Conservation (phyloP, 2,888 invertebrate species). For the Reticulitermes lucifugus region DNA sequence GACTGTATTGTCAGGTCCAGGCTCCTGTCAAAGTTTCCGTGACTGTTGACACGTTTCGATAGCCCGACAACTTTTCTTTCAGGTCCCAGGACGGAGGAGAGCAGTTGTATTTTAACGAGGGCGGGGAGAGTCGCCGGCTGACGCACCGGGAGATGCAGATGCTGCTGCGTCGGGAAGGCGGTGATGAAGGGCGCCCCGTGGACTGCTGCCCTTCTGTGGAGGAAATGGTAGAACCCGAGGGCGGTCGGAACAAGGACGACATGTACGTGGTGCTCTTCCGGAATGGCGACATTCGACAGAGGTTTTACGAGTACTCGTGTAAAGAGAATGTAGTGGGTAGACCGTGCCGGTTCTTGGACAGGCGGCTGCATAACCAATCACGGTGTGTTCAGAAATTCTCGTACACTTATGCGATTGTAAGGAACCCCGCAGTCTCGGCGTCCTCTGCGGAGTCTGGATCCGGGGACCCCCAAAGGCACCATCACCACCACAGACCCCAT, state of each 20-base stretch:
- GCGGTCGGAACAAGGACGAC: conserved; percentile 79
- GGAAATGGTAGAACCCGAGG: conserved; percentile 81
- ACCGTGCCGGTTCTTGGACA: conserved; percentile 81
- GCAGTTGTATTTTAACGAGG: conserved; percentile 47
- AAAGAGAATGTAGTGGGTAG: conserved; percentile 74
- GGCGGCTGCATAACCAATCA: conserved; percentile 76
- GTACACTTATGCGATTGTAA: conserved; percentile 85
- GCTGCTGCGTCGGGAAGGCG: conserved; percentile 69
- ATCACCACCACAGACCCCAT: conserved; percentile 54
- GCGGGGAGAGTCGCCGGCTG: conserved; percentile 62
- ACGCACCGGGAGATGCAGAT: conserved; percentile 73
- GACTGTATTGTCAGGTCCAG: no score
- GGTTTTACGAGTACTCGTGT: conserved; percentile 85
- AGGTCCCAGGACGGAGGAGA: conserved; percentile 55
- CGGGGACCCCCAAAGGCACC: conserved; percentile 62
- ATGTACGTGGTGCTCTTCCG: conserved; percentile 81
- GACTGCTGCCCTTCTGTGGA: conserved; percentile 86
- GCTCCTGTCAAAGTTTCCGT: no score
- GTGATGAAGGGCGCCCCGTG: conserved; percentile 66
- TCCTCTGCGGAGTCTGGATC: conserved; percentile 56
- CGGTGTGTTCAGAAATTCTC: conserved; percentile 86
- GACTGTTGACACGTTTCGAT: no score
- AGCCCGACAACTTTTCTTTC: not conserved
- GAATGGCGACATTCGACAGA: conserved; percentile 55
- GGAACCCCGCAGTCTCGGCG: conserved; percentile 68